Evolutionary conservation across 2,113 vertebrate species (phyloP).

Genomic region (Labeo catla): DNA sequence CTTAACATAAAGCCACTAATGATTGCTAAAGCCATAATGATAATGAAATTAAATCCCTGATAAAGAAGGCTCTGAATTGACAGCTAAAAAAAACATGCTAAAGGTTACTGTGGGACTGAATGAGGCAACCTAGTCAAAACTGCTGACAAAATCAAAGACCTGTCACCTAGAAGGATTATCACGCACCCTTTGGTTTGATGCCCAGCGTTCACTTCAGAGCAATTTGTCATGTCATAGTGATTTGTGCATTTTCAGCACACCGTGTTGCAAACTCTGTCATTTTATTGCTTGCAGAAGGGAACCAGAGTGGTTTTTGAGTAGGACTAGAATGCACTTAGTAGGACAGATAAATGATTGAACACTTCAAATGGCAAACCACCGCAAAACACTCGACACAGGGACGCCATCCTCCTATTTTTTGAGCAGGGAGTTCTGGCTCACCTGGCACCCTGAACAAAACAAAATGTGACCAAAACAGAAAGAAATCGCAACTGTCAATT

Average conservation of each 20-base stretch:
- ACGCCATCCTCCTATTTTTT: neutral
- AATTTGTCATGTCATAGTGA: neutral
- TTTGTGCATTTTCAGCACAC: neutral
- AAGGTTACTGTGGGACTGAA: slow-evolving; percentile 4
- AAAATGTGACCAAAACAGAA: neutral
- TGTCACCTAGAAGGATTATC: neutral
- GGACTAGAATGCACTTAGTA: slow-evolving; percentile 26
- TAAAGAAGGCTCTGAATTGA: slow-evolving; percentile 19
- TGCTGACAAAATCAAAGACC: slow-evolving; percentile 5
- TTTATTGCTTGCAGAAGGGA: slow-evolving; percentile 7
- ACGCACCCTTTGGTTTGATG: neutral
- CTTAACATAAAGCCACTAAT: slow-evolving; percentile 12
- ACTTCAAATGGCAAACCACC: slow-evolving; percentile 40
- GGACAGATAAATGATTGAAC: slow-evolving; percentile 30
- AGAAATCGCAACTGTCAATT: neutral
- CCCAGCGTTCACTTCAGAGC: neutral
- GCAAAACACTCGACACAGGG: neutral
- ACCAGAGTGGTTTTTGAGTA: neutral
- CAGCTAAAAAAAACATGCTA: neutral
- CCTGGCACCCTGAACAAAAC: neutral
- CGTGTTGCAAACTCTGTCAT: neutral
- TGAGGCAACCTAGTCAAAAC: neutral
- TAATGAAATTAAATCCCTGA: slow-evolving; percentile 9
- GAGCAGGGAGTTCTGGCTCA: neutral
- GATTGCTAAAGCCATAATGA: slow-evolving; percentile 37